Evolutionary conservation across 2,888 invertebrate genomes (phyloP).

Genomic region (Cantharis rustica): DNA sequence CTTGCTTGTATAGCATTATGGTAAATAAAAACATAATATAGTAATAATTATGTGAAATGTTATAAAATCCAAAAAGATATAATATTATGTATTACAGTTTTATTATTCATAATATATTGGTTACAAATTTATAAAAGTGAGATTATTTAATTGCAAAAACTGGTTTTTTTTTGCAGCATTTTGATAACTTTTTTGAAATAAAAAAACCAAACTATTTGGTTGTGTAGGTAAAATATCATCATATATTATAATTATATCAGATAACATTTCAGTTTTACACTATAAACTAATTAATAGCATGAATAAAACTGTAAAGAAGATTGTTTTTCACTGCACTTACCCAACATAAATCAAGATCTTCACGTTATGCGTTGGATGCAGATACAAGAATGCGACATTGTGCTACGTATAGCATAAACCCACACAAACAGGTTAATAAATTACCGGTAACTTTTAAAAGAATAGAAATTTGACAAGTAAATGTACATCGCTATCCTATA

Average conservation of each 20-base stretch:
- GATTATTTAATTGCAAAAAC: not conserved
- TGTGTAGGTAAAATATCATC: not conserved
- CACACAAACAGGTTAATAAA: constrained; percentile 47
- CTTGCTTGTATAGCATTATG: too few species aligned
- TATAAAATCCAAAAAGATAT: not conserved
- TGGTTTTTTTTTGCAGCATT: not conserved
- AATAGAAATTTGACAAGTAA: constrained; percentile 6
- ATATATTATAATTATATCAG: constrained; percentile 6
- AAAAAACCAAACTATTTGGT: not conserved
- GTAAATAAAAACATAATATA: too few species aligned
- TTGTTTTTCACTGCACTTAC: constrained; percentile 17
- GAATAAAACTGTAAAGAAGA: constrained; percentile 23
- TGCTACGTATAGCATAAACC: constrained; percentile 37
- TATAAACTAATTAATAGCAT: constrained; percentile 24
- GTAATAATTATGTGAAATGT: not conserved
- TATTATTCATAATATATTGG: not conserved
- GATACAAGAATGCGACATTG: constrained; percentile 43
- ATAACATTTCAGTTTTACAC: constrained; percentile 19
- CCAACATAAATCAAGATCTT: constrained; percentile 23
- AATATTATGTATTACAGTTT: not conserved
- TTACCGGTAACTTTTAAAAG: constrained; percentile 29
- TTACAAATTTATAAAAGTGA: not conserved
- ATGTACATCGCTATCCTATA: not conserved
- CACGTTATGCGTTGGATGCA: constrained; percentile 41
- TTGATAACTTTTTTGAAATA: not conserved